Evolutionary conservation across 2,113 vertebrate genomes (phyloP).

Genomic region (Motacilla tschutschensis): DNA sequence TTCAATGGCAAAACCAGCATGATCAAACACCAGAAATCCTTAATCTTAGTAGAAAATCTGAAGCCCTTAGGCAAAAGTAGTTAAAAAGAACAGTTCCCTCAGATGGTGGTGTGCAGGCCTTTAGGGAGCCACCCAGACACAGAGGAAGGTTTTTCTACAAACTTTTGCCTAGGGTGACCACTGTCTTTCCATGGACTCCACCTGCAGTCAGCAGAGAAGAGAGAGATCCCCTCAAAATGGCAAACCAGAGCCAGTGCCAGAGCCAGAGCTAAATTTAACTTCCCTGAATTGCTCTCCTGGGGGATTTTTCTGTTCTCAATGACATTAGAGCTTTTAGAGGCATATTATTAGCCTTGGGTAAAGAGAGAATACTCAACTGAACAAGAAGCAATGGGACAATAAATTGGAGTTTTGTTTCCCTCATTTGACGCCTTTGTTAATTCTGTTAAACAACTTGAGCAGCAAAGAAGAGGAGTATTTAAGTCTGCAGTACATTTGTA

Average conservation of each 20-base stretch:
- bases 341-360: neutral
- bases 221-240: neutral
- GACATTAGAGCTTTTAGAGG: neutral
- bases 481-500: neutral
- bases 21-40: neutral
- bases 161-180: neutral
- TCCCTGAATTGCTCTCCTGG: neutral
- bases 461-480: neutral
- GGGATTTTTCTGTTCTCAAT: neutral
- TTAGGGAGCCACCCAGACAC: neutral
- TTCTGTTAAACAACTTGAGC: neutral
- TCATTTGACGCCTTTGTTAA: neutral
- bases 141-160: neutral
- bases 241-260: neutral
- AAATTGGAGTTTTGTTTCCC: neutral
- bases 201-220: neutral
- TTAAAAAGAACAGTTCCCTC: neutral
- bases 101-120: neutral
- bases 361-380: neutral
- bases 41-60: neutral
- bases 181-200: neutral
- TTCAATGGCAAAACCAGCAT: neutral
- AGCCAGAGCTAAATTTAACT: neutral
- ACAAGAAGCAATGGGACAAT: neutral
- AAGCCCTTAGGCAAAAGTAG: neutral